Evolutionary conservation across 2,797 vertebrate species (phyloP), one percentile per base, ranked within the genome.

Genomic region (Selene dorsalis): DNA sequence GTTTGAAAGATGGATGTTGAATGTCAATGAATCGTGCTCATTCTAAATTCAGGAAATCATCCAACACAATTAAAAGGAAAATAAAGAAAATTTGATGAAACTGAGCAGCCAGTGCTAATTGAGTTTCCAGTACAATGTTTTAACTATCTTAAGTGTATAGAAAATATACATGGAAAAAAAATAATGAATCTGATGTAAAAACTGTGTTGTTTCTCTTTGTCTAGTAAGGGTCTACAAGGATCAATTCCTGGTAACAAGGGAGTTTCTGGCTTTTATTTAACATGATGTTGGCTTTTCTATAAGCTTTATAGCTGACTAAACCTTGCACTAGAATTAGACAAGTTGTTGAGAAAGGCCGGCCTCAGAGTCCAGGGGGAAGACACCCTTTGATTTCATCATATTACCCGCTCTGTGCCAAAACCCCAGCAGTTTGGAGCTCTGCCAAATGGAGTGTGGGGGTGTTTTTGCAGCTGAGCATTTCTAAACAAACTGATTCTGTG

Each of bases 381-480:
- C 78, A 84, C 74, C 70, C 75, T 80, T 79, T 77, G 82, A 88
- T 91, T 88, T 87, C 79, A 91, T 90, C 82, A 84, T 75, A 81
- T 88, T 78, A 83, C 24, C 58, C 82, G 71, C 69, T 87, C 69
- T 28, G 78, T 85, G 89, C 85, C 85, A 89, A 85, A 91, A 80
- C 52, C 24, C 60, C 81, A 66, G 75, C 71, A 77, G 63, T 69
- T 43, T 92, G 91, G 87, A 87, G 48, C 18, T 12, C 72, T 41
- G 88, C 86, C 90, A 91, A 84, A 47, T 56, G 38, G 41, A 78
- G 78, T 83, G 87, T 87, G 77, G 77, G 75, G 79, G 80, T 71
- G 26, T 75, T 83, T 48, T 60, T 82, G 67, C 41, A 61, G 66
- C 73, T 66, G 53, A 77, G 72, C 30, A 67, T 74, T 62, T 80